Conservation (phyloP, 2,888 invertebrate species). For the Unio pictorum region DNA sequence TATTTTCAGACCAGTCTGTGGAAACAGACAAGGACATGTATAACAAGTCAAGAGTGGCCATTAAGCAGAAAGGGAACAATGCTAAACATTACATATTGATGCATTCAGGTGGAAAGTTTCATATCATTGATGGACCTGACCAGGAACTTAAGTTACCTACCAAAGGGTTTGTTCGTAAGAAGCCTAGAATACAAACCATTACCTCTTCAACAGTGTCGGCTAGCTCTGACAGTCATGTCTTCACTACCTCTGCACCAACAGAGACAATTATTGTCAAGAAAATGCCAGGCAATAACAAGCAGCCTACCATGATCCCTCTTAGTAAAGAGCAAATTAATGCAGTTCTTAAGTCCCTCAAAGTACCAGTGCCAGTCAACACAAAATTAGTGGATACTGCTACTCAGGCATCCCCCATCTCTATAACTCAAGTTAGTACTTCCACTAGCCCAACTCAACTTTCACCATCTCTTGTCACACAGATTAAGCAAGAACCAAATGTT, state of each 20-base stretch:
- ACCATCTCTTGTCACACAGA: no score
- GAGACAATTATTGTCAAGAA: constrained; percentile 32
- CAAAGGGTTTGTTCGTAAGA: constrained; percentile 30
- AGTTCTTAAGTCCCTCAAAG: constrained; percentile 55
- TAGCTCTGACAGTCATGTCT: neutral
- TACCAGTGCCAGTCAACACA: constrained; percentile 44
- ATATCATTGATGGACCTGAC: constrained; percentile 7
- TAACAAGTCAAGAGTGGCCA: no score
- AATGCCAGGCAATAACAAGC: constrained; percentile 32
- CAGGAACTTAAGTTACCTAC: constrained; percentile 21
- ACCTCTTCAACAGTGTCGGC: neutral
- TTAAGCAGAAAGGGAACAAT: no score
- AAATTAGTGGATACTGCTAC: constrained; percentile 33
- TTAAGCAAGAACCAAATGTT: constrained; percentile 2
- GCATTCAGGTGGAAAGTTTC: constrained; percentile 10
- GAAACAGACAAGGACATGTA: no score
- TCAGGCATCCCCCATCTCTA: constrained; percentile 24
- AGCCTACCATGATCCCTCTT: constrained; percentile 50
- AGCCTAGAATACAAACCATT: constrained; percentile 10
- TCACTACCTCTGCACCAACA: neutral
- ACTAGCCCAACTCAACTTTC: no score
- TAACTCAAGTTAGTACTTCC: no score
- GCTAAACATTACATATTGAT: constrained; percentile 4
- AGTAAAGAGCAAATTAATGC: constrained; percentile 57
- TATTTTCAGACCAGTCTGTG: no score